These are phyloP conservation scores for Colostygia pectinataria DNA, from an alignment of 2,888 invertebrate species.

Conservation along the genomic window DNA sequence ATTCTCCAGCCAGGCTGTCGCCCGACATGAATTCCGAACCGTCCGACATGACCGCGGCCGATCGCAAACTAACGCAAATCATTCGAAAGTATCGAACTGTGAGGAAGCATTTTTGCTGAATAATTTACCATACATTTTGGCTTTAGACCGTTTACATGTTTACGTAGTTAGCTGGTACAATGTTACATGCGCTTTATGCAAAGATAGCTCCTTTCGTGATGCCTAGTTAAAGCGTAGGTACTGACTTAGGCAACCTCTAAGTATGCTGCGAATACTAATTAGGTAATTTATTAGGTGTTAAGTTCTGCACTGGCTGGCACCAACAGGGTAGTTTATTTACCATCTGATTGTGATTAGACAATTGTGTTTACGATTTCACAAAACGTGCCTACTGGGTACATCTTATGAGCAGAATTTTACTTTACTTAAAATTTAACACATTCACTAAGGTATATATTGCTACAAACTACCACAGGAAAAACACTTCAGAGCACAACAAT, in stretches of 20 bases:
- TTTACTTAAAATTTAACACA: too few species aligned
- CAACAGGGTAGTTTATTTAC: too few species aligned
- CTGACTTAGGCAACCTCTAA: slow-evolving; percentile 2
- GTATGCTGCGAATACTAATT: slow-evolving; percentile 17
- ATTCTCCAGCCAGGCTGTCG: slow-evolving; percentile 61
- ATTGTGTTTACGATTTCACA: too few species aligned
- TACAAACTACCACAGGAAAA: too few species aligned
- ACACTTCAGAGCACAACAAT: slow-evolving; percentile 9
- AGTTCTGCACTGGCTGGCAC: background rate
- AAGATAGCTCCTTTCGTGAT: slow-evolving; percentile 23
- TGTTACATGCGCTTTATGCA: slow-evolving; percentile 27
- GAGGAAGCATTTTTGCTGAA: slow-evolving; percentile 48
- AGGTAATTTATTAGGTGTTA: background rate
- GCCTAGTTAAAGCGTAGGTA: slow-evolving; percentile 13
- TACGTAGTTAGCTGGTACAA: slow-evolving; percentile 32
- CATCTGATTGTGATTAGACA: background rate
- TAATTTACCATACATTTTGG: slow-evolving; percentile 48
- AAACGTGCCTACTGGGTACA: too few species aligned
- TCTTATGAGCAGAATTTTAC: too few species aligned
- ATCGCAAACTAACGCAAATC: slow-evolving; percentile 52
- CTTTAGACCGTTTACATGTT: slow-evolving; percentile 43
- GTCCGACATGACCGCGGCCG: slow-evolving; percentile 51
- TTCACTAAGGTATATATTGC: too few species aligned
- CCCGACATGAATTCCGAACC: slow-evolving; percentile 57
- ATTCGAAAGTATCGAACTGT: slow-evolving; percentile 42